phyloP scores from a whole-genome alignment of 2,888 invertebrate species.

The Parnassius orleans region DNA sequence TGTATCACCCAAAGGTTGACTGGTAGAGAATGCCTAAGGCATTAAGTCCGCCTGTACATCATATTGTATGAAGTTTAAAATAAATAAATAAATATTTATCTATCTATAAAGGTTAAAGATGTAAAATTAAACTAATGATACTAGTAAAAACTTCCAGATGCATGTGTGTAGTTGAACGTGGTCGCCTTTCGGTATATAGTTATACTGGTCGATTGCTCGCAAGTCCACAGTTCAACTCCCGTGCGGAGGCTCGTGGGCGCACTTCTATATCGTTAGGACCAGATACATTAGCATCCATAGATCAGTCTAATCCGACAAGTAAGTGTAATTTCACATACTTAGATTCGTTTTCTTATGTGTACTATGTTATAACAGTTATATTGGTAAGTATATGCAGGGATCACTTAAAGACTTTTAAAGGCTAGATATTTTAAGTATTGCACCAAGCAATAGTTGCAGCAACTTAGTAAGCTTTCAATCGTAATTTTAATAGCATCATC shows the following conservation, averaged over 20 bases:
- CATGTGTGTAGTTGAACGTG: conserved; percentile 93
- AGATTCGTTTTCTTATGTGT: too few species aligned
- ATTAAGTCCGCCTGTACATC: too few species aligned
- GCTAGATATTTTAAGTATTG: not conserved
- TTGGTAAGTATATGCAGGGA: not conserved
- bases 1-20: too few species aligned
- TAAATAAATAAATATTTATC: too few species aligned
- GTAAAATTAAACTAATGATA: not conserved
- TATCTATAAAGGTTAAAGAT: too few species aligned
- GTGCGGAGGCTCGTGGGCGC: conserved; percentile 89
- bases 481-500: too few species aligned
- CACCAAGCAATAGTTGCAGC: conserved; percentile 30
- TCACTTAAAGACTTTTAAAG: not conserved
- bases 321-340: conserved; percentile 32
- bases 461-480: conserved; percentile 5
- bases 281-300: conserved; percentile 92
- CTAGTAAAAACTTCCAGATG: conserved; percentile 82
- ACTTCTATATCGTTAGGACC: conserved; percentile 90
- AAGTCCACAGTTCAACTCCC: conserved; percentile 92
- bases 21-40: too few species aligned
- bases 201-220: conserved; percentile 95
- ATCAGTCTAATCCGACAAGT: conserved; percentile 92
- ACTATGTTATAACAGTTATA: too few species aligned
- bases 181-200: conserved; percentile 91
- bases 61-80: too few species aligned